Evolutionary conservation across 2,888 invertebrate genomes (phyloP), one percentile per base, ranked within the genome.

Genomic region (Shargacucullia verbasci): DNA sequence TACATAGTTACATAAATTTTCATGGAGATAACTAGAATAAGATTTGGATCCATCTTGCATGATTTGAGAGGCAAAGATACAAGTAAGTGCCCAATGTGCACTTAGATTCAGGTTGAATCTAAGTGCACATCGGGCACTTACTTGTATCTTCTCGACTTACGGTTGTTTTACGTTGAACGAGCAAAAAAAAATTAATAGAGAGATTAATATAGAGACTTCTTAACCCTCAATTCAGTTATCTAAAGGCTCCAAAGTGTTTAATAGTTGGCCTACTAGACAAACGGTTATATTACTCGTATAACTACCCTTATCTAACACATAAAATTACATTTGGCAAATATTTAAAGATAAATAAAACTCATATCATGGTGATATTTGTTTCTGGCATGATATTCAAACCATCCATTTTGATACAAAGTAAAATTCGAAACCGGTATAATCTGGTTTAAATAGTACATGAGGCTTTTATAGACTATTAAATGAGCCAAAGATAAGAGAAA

Each of bases 301-400:
- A 20, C 35, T 62, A 35, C 37, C 29, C 7, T 46, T 41, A 59
- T 60, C 41, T 37, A 29, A 63, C 29, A 47, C 34, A 68, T 41
- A 49, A 40, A 52, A 40, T 39, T 33, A 63, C 38, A 64, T 70
- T 54, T 39, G 11, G 40, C 44, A 45, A 39, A 63, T 64, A 70
- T 11, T 12, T n/a, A 4, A 31, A 44, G 47, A 62, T 48, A 44
- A 29, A 33, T 33, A 20, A 20, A 20, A 35, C 9, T 5, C 9
- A 46, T 59, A 73, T 65, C 55, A 49, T 55, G 46, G 55, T 64
- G 59, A 57, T 73, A 80, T 69, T 55, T 59, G 45, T 46, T 65
- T 59, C 53, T 49, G 53, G 64, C 68, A 73, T 78, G 76, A 64
- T 48, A 62, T 65, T 63, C 60, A 50, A 66, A 50, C 47, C 31